Evolutionary conservation across 2,797 vertebrate species (phyloP).

Genomic region (Cheirogaleus major): DNA sequence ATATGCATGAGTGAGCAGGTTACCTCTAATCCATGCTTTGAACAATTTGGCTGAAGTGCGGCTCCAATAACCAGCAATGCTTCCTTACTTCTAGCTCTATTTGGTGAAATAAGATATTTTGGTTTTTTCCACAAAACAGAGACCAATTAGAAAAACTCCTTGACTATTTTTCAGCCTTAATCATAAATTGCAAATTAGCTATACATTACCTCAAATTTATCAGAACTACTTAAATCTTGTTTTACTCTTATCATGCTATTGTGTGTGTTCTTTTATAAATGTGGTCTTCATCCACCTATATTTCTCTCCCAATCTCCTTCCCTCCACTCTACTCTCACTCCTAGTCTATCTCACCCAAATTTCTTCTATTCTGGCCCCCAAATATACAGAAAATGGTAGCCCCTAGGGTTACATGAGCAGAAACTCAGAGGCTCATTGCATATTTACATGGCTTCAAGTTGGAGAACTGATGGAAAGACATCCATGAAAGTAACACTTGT

Average conservation of each 20-base stretch:
- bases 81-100: neutral
- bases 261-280: neutral
- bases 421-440: neutral
- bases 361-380: neutral
- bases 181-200: neutral
- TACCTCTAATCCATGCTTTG: neutral
- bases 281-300: neutral
- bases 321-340: neutral
- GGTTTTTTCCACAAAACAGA: neutral
- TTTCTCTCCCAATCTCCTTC: neutral
- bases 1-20: neutral
- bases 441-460: neutral
- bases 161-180: neutral
- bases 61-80: neutral
- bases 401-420: neutral
- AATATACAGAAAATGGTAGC: neutral
- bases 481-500: neutral
- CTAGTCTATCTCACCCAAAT: neutral
- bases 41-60: fast-evolving
- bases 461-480: neutral
- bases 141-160: neutral
- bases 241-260: neutral
- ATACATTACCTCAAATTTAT: neutral
- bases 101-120: neutral
- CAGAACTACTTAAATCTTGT: neutral